Conservation (phyloP, 2,113 vertebrate species). For the Calypte anna region DNA sequence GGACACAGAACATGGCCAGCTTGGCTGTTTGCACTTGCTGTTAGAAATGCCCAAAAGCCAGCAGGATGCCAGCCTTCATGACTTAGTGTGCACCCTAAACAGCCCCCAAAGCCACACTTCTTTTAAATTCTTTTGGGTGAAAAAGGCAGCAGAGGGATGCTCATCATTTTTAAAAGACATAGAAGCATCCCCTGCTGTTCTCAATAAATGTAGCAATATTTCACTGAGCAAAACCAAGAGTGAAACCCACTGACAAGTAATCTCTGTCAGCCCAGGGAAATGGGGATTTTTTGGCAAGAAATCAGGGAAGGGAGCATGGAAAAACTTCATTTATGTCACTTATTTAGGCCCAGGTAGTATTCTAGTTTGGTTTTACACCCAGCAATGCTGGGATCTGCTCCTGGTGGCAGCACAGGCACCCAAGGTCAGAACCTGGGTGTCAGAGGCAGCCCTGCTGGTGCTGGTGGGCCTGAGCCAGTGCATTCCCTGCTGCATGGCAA, state of each 20-base stretch:
- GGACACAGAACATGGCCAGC: accelerated
- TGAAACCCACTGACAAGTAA: accelerated
- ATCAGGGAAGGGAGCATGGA: not conserved
- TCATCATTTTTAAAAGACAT: not conserved
- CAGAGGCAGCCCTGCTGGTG: not conserved
- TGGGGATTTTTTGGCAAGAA: not conserved
- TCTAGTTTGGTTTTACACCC: not conserved
- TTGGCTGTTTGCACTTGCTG: not conserved
- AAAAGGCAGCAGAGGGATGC: not conserved
- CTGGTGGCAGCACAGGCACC: accelerated
- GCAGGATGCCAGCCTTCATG: accelerated
- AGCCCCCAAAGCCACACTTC: not conserved
- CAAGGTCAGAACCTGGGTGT: not conserved
- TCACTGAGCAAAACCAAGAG: not conserved
- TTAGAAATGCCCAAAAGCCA: not conserved
- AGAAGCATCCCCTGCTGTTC: not conserved
- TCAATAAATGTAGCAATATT: not conserved
- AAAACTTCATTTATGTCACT: not conserved
- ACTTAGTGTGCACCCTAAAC: accelerated
- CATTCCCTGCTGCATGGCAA: accelerated
- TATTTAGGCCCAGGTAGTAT: not conserved
- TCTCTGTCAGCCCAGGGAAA: not conserved
- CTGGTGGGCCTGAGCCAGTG: not conserved
- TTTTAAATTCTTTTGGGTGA: not conserved
- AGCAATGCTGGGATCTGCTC: not conserved